These are phyloP conservation scores for Drosophila mercatorum DNA, from an alignment of 2,888 invertebrate species.

Conservation along the genomic window DNA sequence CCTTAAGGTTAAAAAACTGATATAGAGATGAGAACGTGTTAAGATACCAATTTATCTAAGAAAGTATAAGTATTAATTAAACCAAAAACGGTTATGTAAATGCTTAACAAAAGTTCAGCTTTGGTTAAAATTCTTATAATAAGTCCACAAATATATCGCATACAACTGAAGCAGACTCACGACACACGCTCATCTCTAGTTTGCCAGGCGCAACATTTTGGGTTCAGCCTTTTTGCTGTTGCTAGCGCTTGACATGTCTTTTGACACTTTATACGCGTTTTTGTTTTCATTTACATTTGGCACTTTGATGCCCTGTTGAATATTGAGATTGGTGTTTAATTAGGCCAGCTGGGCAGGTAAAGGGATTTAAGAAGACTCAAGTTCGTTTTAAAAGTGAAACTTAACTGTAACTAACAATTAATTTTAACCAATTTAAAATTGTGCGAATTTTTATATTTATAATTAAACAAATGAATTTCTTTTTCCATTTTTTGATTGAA, in stretches of 20 bases:
- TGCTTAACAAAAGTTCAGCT: too few species aligned
- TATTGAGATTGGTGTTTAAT: constrained; percentile 5
- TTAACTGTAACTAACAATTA: too few species aligned
- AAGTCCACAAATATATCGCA: too few species aligned
- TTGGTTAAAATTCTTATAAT: too few species aligned
- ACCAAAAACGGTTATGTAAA: background rate
- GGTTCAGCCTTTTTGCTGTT: constrained; percentile 53
- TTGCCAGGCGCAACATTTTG: constrained; percentile 1
- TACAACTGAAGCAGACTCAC: background rate
- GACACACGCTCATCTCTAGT: constrained; percentile 19
- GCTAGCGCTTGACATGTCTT: constrained; percentile 37
- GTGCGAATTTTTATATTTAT: too few species aligned
- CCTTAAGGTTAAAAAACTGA: background rate
- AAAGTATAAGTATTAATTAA: background rate
- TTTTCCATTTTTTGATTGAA: too few species aligned
- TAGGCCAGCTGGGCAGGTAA: background rate
- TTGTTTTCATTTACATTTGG: constrained; percentile 13
- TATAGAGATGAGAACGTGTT: background rate
- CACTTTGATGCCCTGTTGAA: constrained; percentile 21
- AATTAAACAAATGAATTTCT: too few species aligned
- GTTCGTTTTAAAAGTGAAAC: too few species aligned
- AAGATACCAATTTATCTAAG: background rate
- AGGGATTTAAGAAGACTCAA: background rate
- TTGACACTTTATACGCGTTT: constrained; percentile 36
- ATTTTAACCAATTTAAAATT: too few species aligned